These are phyloP conservation scores for Pterois miles DNA, from an alignment of 2,797 vertebrate species.

Conservation along the genomic window DNA sequence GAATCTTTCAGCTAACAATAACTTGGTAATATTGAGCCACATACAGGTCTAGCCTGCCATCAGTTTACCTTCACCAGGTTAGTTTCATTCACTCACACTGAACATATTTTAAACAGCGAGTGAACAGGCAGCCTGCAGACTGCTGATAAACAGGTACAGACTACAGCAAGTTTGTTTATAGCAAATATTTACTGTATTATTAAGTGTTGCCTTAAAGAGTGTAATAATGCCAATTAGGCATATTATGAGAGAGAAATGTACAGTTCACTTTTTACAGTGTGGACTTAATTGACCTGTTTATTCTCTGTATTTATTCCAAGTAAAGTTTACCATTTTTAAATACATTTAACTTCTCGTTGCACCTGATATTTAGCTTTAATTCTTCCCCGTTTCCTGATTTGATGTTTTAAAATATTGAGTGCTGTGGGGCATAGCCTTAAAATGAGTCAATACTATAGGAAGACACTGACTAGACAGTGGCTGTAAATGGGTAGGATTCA, in stretches of 20 bases:
- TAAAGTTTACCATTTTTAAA: neutral
- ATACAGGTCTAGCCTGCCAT: neutral
- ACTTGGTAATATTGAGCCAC: neutral
- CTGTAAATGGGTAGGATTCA: neutral
- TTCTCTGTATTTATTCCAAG: neutral
- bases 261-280: neutral
- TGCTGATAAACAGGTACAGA: neutral
- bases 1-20: neutral
- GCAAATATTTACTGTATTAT: neutral
- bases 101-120: neutral
- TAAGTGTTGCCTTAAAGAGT: neutral
- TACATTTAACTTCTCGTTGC: neutral
- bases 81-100: neutral
- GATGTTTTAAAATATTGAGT: neutral
- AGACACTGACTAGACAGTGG: constrained; percentile 26
- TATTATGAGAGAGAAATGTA: neutral
- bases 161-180: neutral
- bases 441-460: constrained; percentile 26
- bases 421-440: constrained; percentile 34
- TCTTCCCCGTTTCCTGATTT: neutral
- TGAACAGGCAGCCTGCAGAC: neutral
- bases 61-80: neutral
- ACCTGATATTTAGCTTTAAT: neutral
- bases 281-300: neutral
- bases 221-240: neutral